Evolutionary conservation across 1,140 invertebrate species (phyloP).

Genomic region (Ips typographus): DNA sequence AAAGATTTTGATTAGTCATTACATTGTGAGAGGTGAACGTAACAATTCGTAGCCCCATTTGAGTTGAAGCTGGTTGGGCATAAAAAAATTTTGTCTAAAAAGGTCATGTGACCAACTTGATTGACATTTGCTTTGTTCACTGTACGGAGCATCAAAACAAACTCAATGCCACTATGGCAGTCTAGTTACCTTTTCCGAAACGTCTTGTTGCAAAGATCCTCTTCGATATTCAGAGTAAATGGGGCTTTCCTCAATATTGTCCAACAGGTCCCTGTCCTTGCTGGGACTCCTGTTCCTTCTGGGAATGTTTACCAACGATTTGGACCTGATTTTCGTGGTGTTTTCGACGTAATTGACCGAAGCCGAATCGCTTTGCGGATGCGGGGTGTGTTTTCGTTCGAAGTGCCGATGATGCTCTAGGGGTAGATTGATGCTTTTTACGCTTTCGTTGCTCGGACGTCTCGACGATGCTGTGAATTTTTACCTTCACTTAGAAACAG

Average conservation of each 20-base stretch:
- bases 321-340: conserved; percentile 38
- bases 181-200: not conserved
- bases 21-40: too few species aligned
- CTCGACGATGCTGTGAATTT: conserved; percentile 42
- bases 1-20: too few species aligned
- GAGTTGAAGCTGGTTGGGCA: too few species aligned
- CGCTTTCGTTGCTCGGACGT: conserved; percentile 47
- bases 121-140: too few species aligned
- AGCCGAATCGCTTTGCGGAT: conserved; percentile 9
- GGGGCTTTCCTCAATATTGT: conserved; percentile 48
- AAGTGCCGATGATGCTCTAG: conserved; percentile 13
- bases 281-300: conserved; percentile 27
- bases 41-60: too few species aligned
- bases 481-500: not conserved
- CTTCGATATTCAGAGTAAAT: conserved; percentile 36
- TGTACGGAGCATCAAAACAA: too few species aligned
- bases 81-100: too few species aligned
- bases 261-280: conserved; percentile 36
- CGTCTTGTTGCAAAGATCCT: conserved; percentile 43
- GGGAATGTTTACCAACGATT: conserved; percentile 42
- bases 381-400: conserved; percentile 38
- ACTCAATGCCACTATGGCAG: too few species aligned
- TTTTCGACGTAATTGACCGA: conserved; percentile 22
- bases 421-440: conserved; percentile 45
- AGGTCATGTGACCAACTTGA: too few species aligned